phyloP scores from a whole-genome alignment of 2,113 vertebrate species.

The Benitochromis conjunctus region DNA sequence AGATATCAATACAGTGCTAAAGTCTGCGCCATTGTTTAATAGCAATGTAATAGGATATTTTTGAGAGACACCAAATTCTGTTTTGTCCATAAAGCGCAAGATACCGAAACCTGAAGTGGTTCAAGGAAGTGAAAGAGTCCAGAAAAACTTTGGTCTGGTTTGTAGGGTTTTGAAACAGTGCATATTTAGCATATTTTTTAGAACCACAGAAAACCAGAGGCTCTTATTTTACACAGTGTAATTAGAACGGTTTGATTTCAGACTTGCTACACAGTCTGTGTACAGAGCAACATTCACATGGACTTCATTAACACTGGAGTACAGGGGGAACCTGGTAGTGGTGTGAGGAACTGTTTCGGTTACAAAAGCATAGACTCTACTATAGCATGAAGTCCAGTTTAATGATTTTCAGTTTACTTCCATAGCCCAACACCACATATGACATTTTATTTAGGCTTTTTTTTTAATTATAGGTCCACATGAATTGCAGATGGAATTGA shows the following conservation, averaged over 20 bases:
- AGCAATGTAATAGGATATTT: not conserved
- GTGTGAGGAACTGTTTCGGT: not conserved
- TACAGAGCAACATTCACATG: not conserved
- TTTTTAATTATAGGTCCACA: not conserved
- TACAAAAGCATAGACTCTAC: not conserved
- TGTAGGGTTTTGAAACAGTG: not conserved
- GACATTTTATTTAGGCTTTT: not conserved
- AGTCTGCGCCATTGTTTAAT: not conserved
- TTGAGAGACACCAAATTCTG: not conserved
- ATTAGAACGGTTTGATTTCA: constrained; percentile 7
- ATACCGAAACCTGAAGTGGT: not conserved
- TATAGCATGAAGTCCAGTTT: not conserved
- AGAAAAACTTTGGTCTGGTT: not conserved
- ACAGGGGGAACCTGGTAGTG: not conserved
- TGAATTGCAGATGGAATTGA: not conserved
- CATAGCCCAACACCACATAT: not conserved
- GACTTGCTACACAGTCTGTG: not conserved
- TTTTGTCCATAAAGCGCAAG: not conserved
- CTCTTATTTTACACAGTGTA: not conserved
- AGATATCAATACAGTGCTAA: not conserved
- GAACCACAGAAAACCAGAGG: not conserved
- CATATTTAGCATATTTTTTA: not conserved
- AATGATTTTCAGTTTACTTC: not conserved
- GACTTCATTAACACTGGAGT: not conserved
- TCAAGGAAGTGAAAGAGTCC: not conserved